Evolutionary conservation across 2,888 invertebrate species (phyloP).

Genomic region (Calephelis perditalis): DNA sequence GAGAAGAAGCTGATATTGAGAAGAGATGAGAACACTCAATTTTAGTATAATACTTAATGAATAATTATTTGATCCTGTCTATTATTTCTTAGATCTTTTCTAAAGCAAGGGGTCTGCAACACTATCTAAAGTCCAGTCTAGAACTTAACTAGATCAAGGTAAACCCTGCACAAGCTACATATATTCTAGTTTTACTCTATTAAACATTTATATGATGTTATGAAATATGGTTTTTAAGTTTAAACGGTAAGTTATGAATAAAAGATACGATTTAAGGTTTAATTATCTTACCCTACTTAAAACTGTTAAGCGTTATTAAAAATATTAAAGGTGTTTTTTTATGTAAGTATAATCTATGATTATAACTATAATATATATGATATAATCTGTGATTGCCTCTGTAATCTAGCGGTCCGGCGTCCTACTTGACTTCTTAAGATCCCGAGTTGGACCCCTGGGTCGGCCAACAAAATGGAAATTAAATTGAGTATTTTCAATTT

Average conservation of each 20-base stretch:
- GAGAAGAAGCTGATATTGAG: no score
- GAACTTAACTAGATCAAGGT: constrained; percentile 32
- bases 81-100: not conserved
- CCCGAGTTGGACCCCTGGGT: no score
- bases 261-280: constrained; percentile 2
- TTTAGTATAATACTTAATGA: no score
- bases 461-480: no score
- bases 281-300: not conserved
- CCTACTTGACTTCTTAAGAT: no score
- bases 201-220: constrained; percentile 12
- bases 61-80: constrained; percentile 7
- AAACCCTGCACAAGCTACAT: constrained; percentile 12
- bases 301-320: not conserved
- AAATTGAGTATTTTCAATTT: no score
- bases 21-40: no score
- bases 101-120: constrained; percentile 16
- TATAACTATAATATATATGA: no score
- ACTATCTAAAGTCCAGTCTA: not conserved
- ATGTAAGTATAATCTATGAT: no score
- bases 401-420: no score
- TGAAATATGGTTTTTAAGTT: constrained; percentile 14
- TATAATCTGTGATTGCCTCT: no score
- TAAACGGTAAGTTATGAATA: constrained; percentile 4
- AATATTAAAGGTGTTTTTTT: not conserved
- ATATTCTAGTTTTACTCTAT: constrained; percentile 13